These are phyloP conservation scores for Diabrotica undecimpunctata DNA, from an alignment of 1,140 invertebrate genomes.

Conservation along the genomic window DNA sequence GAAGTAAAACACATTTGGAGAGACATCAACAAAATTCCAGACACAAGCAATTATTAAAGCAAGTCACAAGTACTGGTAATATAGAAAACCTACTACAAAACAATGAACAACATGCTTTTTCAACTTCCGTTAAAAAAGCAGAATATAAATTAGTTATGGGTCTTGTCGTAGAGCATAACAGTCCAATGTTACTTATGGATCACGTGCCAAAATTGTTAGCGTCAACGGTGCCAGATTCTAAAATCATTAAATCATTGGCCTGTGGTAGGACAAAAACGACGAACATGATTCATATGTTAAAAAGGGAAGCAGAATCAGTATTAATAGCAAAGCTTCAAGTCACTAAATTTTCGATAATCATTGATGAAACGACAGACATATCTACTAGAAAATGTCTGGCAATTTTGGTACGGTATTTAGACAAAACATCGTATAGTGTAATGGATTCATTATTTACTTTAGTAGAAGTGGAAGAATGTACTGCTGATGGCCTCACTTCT, in stretches of 20 bases:
- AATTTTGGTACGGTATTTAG: conserved; percentile 7
- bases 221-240: conserved; percentile 10
- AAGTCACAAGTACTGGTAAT: too few relatives aligned
- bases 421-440: conserved; percentile 2
- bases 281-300: background rate
- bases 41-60: too few relatives aligned
- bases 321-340: conserved; percentile 8
- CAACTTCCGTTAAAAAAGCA: conserved; percentile 4
- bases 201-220: conserved; percentile 17
- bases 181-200: conserved; percentile 17
- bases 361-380: conserved; percentile 24
- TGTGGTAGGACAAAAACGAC: conserved; percentile 20
- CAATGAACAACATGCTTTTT: too few relatives aligned
- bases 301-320: background rate
- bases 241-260: conserved; percentile 7
- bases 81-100: too few relatives aligned
- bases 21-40: too few relatives aligned
- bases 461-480: conserved; percentile 8
- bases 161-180: conserved; percentile 15
- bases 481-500: conserved; percentile 6
- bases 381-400: conserved; percentile 21
- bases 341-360: conserved; percentile 10
- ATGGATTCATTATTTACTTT: conserved; percentile 11
- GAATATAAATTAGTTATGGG: conserved; percentile 16
- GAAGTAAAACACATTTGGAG: too few relatives aligned